Evolutionary conservation across 2,797 vertebrate species (phyloP).

Genomic region (Semaprochilodus insignis): DNA sequence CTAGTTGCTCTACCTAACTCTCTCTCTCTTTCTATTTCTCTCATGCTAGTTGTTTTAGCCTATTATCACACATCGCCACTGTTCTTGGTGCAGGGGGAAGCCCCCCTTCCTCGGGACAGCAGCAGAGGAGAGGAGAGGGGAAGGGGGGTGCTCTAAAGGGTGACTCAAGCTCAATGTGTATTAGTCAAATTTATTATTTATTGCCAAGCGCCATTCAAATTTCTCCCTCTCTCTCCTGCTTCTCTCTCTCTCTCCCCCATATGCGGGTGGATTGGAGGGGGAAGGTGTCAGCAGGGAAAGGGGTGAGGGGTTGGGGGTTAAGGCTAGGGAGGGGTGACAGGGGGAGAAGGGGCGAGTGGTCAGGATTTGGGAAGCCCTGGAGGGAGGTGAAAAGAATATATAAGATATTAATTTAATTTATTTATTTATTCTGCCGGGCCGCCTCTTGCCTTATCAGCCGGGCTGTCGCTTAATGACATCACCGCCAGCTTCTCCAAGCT

Average conservation of each 20-base stretch:
- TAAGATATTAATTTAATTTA: constrained; percentile 81
- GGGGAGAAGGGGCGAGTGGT: constrained; percentile 67
- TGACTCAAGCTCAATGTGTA: constrained; percentile 77
- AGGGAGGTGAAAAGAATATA: constrained; percentile 78
- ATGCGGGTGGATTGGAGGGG: constrained; percentile 70
- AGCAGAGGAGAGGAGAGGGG: constrained; percentile 60
- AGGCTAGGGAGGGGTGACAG: constrained; percentile 44
- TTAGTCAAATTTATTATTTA: constrained; percentile 86
- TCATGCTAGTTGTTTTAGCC: constrained; percentile 83
- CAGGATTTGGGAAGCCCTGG: constrained; percentile 73
- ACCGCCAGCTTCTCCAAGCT: constrained; percentile 72
- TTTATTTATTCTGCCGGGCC: constrained; percentile 81
- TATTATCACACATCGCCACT: constrained; percentile 83
- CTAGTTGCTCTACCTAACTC: constrained; percentile 56
- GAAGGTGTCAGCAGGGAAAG: constrained; percentile 61
- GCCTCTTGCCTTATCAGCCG: constrained; percentile 73
- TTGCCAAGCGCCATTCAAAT: constrained; percentile 75
- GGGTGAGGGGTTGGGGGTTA: constrained; percentile 63
- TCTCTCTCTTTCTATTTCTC: constrained; percentile 70
- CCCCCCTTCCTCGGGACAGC: constrained; percentile 44
- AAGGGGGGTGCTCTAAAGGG: constrained; percentile 68
- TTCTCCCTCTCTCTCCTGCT: constrained; percentile 47
- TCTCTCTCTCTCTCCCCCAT: constrained; percentile 39
- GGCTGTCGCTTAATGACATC: constrained; percentile 79
- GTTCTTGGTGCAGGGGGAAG: constrained; percentile 74